Base-by-base conservation (phyloP, 23 tunicate genomes). In the Diplosoma virens region DNA sequence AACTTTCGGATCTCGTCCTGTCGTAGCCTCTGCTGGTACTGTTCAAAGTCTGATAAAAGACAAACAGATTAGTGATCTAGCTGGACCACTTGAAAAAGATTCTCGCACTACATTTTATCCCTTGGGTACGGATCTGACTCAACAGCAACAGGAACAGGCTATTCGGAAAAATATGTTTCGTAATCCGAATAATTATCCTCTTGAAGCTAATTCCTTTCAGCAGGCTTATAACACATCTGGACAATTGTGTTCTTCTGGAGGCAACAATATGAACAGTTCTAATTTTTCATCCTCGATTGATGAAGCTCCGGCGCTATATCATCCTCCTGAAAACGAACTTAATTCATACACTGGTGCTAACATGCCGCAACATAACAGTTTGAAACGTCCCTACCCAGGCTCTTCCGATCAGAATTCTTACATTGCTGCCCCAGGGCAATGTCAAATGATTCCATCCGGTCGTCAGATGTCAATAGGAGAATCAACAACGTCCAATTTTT, bases 21-120 rank as follows among this genome's bases (percentile, higher is more conserved):
- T 71, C 18, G 21, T 2, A 11, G 78, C 78, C 22, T 72, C 78
- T 25, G 78, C 78, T 1, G 78, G 60, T 11, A 61, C 61, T 11
- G 60, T 72, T 6, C 48, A 72, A 16, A 34, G 48, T 9, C 25
- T 72, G 22, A 47, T 72, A 23, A 50, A 50, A 26, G 48, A 48
- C 48, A 35, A 72, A 4, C 78, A 72, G 22, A 33, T 72, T 18
- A 22, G 59, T 27, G 59, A 61, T 25, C 41, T 64, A 18, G 52
- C 34, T 14, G 81, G 80, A 3, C 75, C 80, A 22, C 59, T 63
- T 1, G 59, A 66, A 21, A 48, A 82, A 33, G 79, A 37, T 25
- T 63, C 87, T 6, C 67, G 75, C 31, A 30, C 35, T 1, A 27
- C 58, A 5, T 82, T 82, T 33, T 82, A 73, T 48, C 87, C 87